Percentiles rank a stretch among this genome's conserved stretches.
Evolutionary conservation across 1,140 invertebrate genomes (phyloP).

Genomic region (Sycobia sp.): DNA sequence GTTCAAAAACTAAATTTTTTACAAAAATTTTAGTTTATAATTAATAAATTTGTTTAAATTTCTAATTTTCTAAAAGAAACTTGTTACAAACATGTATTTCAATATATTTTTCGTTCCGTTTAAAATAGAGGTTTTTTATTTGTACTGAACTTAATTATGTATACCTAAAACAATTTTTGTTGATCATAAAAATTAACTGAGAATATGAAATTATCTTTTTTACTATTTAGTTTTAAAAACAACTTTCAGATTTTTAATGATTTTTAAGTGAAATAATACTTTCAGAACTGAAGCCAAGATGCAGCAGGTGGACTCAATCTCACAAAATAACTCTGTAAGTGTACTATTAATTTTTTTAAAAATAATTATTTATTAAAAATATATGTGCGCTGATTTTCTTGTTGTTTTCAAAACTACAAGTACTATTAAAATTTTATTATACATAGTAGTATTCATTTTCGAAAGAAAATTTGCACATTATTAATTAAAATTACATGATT

Average conservation of each 20-base stretch:
- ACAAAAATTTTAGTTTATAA: too few species aligned
- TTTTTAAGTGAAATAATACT: slow-evolving; percentile 35
- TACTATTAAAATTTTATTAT: slow-evolving; percentile 27
- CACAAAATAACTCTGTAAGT: slow-evolving; percentile 66
- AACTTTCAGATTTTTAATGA: not conserved
- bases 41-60: too few species aligned
- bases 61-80: too few species aligned
- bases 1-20: too few species aligned
- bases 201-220: too few species aligned
- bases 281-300: slow-evolving; percentile 63
- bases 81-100: too few species aligned
- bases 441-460: slow-evolving; percentile 10
- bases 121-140: too few species aligned
- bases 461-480: not conserved
- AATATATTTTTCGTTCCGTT: too few species aligned
- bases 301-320: slow-evolving; percentile 66
- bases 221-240: not conserved
- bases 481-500: not conserved
- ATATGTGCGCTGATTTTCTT: slow-evolving; percentile 44
- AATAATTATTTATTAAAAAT: slow-evolving; percentile 27
- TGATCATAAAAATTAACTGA: too few species aligned
- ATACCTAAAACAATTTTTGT: too few species aligned
- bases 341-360: slow-evolving; percentile 15
- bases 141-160: too few species aligned
- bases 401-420: slow-evolving; percentile 37